Conservation (phyloP, 1,140 invertebrate species). For the Hycleus cichorii region DNA sequence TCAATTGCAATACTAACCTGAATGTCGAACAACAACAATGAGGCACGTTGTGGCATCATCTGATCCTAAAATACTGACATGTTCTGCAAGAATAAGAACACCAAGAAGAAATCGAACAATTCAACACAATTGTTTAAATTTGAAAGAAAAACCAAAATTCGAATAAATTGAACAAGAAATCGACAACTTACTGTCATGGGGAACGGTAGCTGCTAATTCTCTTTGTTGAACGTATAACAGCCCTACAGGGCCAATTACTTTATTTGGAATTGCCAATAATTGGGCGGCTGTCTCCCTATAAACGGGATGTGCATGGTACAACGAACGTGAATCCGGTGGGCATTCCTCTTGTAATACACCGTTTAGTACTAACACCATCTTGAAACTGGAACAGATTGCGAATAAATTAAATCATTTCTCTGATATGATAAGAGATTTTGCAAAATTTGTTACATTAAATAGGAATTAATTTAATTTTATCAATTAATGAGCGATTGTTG, state of each 20-base stretch:
- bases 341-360: slow-evolving; percentile 79
- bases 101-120: background rate
- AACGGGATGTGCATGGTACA: slow-evolving; percentile 73
- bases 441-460: too few species aligned
- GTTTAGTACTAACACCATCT: slow-evolving; percentile 81
- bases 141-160: background rate
- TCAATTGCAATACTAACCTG: slow-evolving; percentile 56
- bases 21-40: slow-evolving; percentile 82
- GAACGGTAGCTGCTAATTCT: slow-evolving; percentile 82
- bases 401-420: too few species aligned
- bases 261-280: slow-evolving; percentile 64
- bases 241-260: slow-evolving; percentile 74
- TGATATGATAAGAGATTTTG: too few species aligned
- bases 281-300: slow-evolving; percentile 77
- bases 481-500: too few species aligned
- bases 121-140: background rate
- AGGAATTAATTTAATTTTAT: too few species aligned
- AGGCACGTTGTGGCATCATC: slow-evolving; percentile 93
- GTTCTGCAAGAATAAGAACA: slow-evolving; percentile 55
- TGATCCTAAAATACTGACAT: slow-evolving; percentile 81
- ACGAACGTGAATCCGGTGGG: slow-evolving; percentile 67
- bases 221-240: slow-evolving; percentile 84
- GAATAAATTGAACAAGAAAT: background rate
- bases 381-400: slow-evolving; percentile 6
- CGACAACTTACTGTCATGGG: slow-evolving; percentile 75